A percentile compares a stretch with the other conserved stretches of the same genome.
phyloP scores from a whole-genome alignment of 1,140 invertebrate species.

The Drosophila trapezifrons region DNA sequence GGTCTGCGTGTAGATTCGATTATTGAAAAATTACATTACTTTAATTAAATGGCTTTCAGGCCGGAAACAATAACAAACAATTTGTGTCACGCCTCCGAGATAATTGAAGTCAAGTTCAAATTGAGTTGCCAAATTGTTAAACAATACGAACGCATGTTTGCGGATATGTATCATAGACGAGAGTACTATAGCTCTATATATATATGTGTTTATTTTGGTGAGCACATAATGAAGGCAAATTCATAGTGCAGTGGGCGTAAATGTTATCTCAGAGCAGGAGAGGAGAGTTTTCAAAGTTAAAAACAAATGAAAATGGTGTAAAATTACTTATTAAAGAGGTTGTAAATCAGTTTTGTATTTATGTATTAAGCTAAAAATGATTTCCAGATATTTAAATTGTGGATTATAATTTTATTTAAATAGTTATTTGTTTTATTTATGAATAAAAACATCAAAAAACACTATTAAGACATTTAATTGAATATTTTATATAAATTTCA shows the following conservation, averaged over 20 bases:
- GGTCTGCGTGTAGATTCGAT: conserved; percentile 38
- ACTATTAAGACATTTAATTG: not conserved
- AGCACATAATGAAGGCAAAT: conserved; percentile 30
- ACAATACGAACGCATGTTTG: conserved; percentile 13
- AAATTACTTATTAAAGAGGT: not conserved
- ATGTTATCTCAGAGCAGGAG: conserved; percentile 3
- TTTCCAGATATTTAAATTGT: too few relatives aligned
- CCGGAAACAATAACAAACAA: conserved; percentile 33
- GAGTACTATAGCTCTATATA: not conserved
- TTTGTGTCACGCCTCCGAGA: conserved; percentile 23
- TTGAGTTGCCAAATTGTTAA: conserved; percentile 29
- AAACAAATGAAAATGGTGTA: too few relatives aligned
- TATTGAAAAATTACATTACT: conserved; percentile 48
- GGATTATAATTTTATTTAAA: too few relatives aligned
- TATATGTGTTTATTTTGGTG: conserved; percentile 33
- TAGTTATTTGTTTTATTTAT: not conserved
- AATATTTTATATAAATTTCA: not conserved
- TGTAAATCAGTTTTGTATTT: not conserved
- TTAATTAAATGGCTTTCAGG: conserved; percentile 50
- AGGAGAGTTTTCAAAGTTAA: conserved; percentile 2
- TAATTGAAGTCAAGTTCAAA: conserved; percentile 43
- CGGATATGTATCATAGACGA: conserved; percentile 9
- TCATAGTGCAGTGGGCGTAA: conserved; percentile 20
- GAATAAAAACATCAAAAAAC: too few relatives aligned
- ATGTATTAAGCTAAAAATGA: too few relatives aligned